Percentiles rank a stretch among this genome's conserved stretches.
Conservation (phyloP, 2,113 vertebrate genomes). For the Callospermophilus lateralis region DNA sequence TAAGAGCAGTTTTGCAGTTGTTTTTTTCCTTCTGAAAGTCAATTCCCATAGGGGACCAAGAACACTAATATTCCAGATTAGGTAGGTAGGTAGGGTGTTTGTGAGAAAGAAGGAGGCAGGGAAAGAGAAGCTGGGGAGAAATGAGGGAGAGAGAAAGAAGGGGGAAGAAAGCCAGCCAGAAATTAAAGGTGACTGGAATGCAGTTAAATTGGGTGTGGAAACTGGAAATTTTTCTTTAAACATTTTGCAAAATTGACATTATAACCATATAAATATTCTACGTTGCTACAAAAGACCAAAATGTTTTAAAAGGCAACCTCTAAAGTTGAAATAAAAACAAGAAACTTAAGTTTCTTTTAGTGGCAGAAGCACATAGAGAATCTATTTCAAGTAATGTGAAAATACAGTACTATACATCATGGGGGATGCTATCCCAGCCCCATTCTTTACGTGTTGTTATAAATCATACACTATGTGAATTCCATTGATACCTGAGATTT, state of each 20-base stretch:
- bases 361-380: neutral
- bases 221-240: neutral
- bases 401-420: neutral
- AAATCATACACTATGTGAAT: neutral
- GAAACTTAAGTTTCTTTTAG: neutral
- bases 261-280: neutral
- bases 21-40: neutral
- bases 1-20: neutral
- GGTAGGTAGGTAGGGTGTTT: too few species aligned
- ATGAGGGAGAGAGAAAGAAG: too few species aligned
- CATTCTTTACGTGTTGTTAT: neutral
- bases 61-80: too few species aligned
- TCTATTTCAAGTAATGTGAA: neutral
- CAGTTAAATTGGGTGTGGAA: neutral
- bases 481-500: neutral
- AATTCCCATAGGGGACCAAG: accelerated
- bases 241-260: neutral
- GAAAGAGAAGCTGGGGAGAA: too few species aligned
- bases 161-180: neutral
- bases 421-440: neutral
- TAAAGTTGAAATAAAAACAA: neutral
- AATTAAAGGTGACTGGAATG: neutral
- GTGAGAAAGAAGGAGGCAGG: too few species aligned
- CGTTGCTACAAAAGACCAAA: neutral
- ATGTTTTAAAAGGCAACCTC: neutral